Conservation (phyloP, 2,888 invertebrate genomes). For the Leptopilina drosophilae region DNA sequence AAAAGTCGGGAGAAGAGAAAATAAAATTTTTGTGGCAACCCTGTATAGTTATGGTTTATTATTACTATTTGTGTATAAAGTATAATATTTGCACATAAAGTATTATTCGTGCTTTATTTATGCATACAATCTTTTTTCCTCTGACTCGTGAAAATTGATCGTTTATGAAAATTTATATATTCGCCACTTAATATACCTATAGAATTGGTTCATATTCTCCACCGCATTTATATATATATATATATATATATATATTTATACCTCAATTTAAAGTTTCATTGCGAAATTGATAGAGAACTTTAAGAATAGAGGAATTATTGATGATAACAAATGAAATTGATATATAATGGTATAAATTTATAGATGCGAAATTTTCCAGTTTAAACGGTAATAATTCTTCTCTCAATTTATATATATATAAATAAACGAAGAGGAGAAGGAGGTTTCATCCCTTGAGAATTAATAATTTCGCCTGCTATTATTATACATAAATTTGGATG, state of each 20-base stretch:
- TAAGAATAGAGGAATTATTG: not conserved
- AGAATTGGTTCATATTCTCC: too few relatives aligned
- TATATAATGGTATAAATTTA: too few relatives aligned
- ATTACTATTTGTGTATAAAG: too few relatives aligned
- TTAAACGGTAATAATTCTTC: not conserved
- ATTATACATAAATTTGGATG: conserved; percentile 32
- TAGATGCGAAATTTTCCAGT: too few relatives aligned
- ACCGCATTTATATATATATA: too few relatives aligned
- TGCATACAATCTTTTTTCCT: not conserved
- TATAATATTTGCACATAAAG: too few relatives aligned
- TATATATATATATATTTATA: too few relatives aligned
- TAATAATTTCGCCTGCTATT: conserved; percentile 22
- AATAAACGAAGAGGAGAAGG: not conserved
- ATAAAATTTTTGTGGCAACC: too few relatives aligned
- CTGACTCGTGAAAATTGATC: not conserved
- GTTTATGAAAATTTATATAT: conserved; percentile 3
- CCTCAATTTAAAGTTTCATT: not conserved
- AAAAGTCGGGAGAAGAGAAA: too few relatives aligned
- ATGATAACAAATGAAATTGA: too few relatives aligned
- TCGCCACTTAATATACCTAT: not conserved
- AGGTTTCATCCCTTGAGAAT: conserved; percentile 5
- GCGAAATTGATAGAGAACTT: not conserved
- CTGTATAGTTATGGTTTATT: too few relatives aligned
- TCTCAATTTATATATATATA: not conserved
- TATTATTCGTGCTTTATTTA: too few relatives aligned